These are phyloP conservation scores for Eupithecia dodoneata DNA, from an alignment of 2,888 invertebrate species.

Conservation along the genomic window DNA sequence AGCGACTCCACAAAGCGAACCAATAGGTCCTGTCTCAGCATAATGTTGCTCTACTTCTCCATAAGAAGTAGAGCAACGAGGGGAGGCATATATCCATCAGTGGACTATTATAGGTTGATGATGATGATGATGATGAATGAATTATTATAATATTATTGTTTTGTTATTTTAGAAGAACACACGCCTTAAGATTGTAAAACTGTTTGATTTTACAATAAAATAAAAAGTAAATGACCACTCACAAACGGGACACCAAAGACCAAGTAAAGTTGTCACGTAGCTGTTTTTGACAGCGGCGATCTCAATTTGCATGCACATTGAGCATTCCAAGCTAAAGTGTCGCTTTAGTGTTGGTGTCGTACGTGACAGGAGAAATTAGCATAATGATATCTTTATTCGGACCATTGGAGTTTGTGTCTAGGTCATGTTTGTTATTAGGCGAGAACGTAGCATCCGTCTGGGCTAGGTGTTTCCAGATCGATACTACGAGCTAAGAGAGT, in stretches of 20 bases:
- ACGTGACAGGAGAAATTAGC: constrained; percentile 41
- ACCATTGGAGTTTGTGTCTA: constrained; percentile 4
- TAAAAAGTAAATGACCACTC: not conserved
- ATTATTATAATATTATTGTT: too few relatives aligned
- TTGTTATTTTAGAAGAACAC: too few relatives aligned
- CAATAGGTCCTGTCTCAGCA: too few relatives aligned
- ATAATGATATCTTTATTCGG: constrained; percentile 31
- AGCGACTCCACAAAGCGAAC: too few relatives aligned
- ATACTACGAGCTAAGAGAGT: not conserved
- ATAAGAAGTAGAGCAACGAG: too few relatives aligned
- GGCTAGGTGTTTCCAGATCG: not conserved
- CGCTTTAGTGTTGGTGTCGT: constrained; percentile 27
- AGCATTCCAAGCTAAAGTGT: constrained; percentile 37
- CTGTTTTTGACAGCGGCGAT: constrained; percentile 35
- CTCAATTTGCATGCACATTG: constrained; percentile 37
- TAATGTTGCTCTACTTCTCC: too few relatives aligned
- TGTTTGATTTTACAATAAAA: not conserved
- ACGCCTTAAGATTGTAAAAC: too few relatives aligned
- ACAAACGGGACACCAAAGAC: not conserved
- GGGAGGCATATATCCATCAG: too few relatives aligned
- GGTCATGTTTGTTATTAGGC: not conserved
- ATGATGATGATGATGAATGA: too few relatives aligned
- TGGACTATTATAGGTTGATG: too few relatives aligned
- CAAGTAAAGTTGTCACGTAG: constrained; percentile 3
- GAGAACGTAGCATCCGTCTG: not conserved